phyloP scores from a whole-genome alignment of 2,797 vertebrate species.

The Macrochelys suwanniensis region DNA sequence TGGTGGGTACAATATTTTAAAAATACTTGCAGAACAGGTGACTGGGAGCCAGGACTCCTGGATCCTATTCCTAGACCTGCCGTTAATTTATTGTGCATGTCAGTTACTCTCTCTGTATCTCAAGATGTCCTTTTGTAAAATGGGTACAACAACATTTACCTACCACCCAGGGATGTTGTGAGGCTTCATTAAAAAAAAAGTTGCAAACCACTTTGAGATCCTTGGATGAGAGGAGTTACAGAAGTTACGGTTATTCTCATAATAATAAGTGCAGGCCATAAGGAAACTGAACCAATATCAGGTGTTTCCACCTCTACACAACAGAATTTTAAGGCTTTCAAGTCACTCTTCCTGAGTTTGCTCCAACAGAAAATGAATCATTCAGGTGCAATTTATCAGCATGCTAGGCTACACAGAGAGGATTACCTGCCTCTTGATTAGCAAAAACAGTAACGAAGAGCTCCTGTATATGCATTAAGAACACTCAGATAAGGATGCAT shows the following conservation, averaged over 20 bases:
- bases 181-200: not conserved
- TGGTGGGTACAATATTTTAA: too few species aligned
- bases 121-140: too few species aligned
- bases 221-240: not conserved
- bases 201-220: not conserved
- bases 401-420: not conserved
- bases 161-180: not conserved
- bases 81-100: too few species aligned
- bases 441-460: not conserved
- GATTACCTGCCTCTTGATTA: not conserved
- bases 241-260: not conserved
- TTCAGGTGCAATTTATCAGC: not conserved
- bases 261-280: not conserved
- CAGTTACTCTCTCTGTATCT: too few species aligned
- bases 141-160: not conserved
- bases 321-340: not conserved
- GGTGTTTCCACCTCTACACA: not conserved
- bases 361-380: not conserved
- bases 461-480: not conserved
- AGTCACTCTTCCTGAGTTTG: not conserved
- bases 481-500: not conserved
- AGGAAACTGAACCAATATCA: not conserved
- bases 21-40: too few species aligned
- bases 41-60: too few species aligned
- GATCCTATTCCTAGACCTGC: too few species aligned